Base-by-base conservation (phyloP, 2,888 invertebrate species). In the Notodonta dromedarius region DNA sequence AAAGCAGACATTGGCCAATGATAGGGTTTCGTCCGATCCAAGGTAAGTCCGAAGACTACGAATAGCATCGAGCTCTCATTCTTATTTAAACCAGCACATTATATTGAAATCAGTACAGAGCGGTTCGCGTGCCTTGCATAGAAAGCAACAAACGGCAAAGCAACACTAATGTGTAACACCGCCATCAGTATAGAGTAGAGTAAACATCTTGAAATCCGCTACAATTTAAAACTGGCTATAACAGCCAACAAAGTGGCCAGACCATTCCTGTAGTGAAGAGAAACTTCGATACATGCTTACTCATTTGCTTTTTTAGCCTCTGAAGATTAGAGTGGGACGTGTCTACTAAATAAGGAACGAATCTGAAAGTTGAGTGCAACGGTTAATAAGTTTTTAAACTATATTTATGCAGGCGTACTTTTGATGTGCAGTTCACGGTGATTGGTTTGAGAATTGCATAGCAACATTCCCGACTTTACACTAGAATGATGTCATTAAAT, bases 121-220 rank as follows among this genome's bases (percentile, higher is more conserved):
- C 14, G 2, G 40, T 40, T 55, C 14, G 40, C 55, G 55, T 55
- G 55, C 39, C 55, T 40, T 55, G 55, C 40, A 7, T 40, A 32
- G 52, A 52, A 52, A 52, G 32, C 52, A 52, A 11, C 55, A 2
- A 8, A 13, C 39, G 6, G 35, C n/a, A n/a, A 39, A n/a, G 39
- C 39, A 11, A 54, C 2, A 8, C 8, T 54, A 9, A 12, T 32
- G 9, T 14, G 0, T 40, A 40, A 40, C 12, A 14, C 35, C 53
- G 13, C 12, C 24, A 52, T 24, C 52, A 5, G n/a, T 13, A 14
- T 55, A 55, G 40, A 14, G 40, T 55, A 55, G 40, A 14, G 40
- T 40, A 54, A 54, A 54, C 14, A 55, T 39, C 55, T 40, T 40
- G 39, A 39, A 55, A 40, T 14, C 55, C 55, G 55, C 40, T 55